A percentile compares a stretch with the other conserved stretches of the same genome.
These are phyloP conservation scores for Hydrozoanthus tunicans DNA, from an alignment of 64 coral and sea anemone species.

Conservation along the genomic window DNA sequence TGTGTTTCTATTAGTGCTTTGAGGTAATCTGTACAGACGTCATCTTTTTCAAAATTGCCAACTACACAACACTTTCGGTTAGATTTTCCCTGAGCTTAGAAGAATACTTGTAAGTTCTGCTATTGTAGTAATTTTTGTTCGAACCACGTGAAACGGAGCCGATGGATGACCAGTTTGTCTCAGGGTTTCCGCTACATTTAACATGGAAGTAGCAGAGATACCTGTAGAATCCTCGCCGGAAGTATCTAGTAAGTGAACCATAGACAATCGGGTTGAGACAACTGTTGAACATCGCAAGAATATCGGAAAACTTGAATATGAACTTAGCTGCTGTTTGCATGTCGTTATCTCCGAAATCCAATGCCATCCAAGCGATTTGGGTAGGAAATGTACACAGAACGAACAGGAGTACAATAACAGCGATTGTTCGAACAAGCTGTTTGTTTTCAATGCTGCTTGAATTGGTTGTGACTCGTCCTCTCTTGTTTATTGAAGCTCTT, in stretches of 20 bases:
- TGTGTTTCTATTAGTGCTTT: too few species aligned
- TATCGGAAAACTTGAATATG: slow-evolving; percentile 31
- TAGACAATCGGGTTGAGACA: slow-evolving; percentile 36
- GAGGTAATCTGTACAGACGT: too few species aligned
- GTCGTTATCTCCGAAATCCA: slow-evolving; percentile 15
- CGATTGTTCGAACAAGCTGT: slow-evolving; percentile 38
- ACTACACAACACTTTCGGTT: too few species aligned
- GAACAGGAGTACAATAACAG: slow-evolving; percentile 22
- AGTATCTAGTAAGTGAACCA: slow-evolving; percentile 24
- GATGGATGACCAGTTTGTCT: neutral
- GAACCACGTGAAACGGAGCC: neutral
- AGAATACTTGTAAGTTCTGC: too few species aligned
- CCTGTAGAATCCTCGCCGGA: slow-evolving; percentile 25
- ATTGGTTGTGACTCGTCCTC: slow-evolving; percentile 9
- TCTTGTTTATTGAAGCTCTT: slow-evolving; percentile 21
- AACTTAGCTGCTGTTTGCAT: neutral
- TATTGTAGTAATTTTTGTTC: neutral
- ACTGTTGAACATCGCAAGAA: slow-evolving; percentile 17
- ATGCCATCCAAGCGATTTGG: slow-evolving; percentile 46
- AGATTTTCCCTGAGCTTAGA: too few species aligned
- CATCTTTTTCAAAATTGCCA: too few species aligned
- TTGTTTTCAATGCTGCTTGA: slow-evolving; percentile 30
- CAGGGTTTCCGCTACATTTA: neutral
- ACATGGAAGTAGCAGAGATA: slow-evolving; percentile 1
- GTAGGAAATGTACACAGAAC: slow-evolving; percentile 55